Percentiles rank a stretch among this genome's conserved stretches.
Evolutionary conservation across 2,797 vertebrate genomes (phyloP).

Genomic region (Graptemys geographica): DNA sequence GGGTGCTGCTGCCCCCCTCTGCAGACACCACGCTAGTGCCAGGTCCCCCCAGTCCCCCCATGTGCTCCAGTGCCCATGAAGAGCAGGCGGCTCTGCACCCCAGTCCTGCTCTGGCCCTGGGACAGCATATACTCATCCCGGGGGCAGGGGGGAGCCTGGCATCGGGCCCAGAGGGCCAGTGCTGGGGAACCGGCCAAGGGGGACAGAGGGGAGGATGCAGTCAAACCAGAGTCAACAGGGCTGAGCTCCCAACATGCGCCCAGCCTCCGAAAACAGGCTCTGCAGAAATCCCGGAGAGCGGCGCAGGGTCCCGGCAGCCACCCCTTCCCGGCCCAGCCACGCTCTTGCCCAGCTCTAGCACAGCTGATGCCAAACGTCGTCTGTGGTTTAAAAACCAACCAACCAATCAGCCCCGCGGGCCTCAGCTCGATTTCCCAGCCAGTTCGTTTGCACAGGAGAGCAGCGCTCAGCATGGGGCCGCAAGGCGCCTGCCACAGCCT

Average conservation of each 20-base stretch:
- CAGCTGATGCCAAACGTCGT: not conserved
- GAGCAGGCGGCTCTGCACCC: no score
- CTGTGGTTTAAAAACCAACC: not conserved
- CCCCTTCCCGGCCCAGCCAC: accelerated
- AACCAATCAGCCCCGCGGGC: not conserved
- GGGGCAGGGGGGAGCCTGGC: not conserved
- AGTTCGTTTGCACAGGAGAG: not conserved
- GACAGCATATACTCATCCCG: not conserved
- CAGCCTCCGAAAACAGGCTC: not conserved
- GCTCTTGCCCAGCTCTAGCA: not conserved
- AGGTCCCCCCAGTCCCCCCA: no score
- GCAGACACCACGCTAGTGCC: no score
- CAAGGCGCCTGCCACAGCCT: not conserved
- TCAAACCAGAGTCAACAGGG: accelerated
- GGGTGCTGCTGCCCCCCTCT: no score
- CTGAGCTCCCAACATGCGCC: no score
- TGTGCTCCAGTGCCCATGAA: not conserved
- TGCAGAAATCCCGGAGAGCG: not conserved
- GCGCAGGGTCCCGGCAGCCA: not conserved
- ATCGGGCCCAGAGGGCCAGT: not conserved
- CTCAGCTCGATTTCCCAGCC: not conserved
- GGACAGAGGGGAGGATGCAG: not conserved
- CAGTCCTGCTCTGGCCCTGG: not conserved
- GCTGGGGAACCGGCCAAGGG: not conserved
- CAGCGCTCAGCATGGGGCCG: not conserved